Percentiles rank a stretch among this genome's conserved stretches.
Evolutionary conservation across 2,888 invertebrate genomes (phyloP).

Genomic region (Scaeva pyrastri): DNA sequence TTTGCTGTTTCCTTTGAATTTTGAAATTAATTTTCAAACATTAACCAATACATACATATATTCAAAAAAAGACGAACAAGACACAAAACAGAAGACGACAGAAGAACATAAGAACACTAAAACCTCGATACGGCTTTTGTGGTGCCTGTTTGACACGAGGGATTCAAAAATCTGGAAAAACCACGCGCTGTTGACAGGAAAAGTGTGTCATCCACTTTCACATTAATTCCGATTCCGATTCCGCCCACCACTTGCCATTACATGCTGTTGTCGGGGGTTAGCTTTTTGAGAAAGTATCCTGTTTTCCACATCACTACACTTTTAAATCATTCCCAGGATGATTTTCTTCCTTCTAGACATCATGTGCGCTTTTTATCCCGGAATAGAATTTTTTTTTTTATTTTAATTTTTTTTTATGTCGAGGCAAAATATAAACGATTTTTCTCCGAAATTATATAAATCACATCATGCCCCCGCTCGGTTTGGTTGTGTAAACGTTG

Average conservation of each 20-base stretch:
- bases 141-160: conserved; percentile 17
- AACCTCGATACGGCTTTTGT: conserved; percentile 2
- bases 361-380: conserved; percentile 39
- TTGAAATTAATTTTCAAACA: conserved; percentile 13
- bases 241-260: conserved; percentile 44
- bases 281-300: conserved; percentile 26
- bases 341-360: conserved; percentile 71
- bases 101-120: not conserved
- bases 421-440: not conserved
- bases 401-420: not conserved
- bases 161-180: conserved; percentile 30
- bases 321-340: conserved; percentile 52
- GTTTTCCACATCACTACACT: conserved; percentile 63
- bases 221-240: too few species aligned
- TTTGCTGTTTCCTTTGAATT: conserved; percentile 13
- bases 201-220: conserved; percentile 57
- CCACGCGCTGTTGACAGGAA: conserved; percentile 17
- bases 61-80: not conserved
- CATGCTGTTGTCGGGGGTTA: conserved; percentile 50
- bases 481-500: not conserved
- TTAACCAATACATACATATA: not conserved
- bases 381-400: not conserved
- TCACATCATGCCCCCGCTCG: not conserved
- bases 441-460: conserved; percentile 52
- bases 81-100: not conserved